phyloP scores from a whole-genome alignment of 2,797 vertebrate genomes.

The Parotocinclus haroldoi region DNA sequence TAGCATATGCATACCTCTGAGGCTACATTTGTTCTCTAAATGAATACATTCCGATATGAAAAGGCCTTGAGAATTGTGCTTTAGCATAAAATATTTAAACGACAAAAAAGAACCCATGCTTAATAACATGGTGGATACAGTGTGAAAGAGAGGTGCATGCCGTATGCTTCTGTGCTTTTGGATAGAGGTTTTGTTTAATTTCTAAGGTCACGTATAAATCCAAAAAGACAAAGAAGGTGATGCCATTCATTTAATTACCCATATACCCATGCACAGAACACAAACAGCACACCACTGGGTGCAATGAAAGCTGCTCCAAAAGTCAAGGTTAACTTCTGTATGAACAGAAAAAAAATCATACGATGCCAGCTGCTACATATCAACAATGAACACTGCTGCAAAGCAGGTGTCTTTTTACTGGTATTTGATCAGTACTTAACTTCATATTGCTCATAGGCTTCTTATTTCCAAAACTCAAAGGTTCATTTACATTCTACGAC shows the following conservation, averaged over 20 bases:
- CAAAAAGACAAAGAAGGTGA: not conserved
- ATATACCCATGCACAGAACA: slow-evolving; percentile 20
- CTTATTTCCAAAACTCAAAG: slow-evolving; percentile 7
- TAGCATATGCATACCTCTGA: too few species aligned
- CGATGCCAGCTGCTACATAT: slow-evolving; percentile 5
- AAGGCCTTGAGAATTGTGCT: too few species aligned
- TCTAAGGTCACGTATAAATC: too few species aligned
- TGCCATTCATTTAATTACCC: slow-evolving; percentile 27
- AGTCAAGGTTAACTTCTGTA: slow-evolving; percentile 30
- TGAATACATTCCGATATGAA: too few species aligned
- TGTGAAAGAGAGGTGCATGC: not conserved
- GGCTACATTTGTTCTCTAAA: too few species aligned
- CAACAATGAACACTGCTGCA: not conserved
- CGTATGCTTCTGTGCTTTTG: not conserved
- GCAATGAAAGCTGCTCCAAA: slow-evolving; percentile 17
- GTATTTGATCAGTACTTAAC: slow-evolving; percentile 12
- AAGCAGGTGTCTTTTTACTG: not conserved
- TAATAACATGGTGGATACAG: too few species aligned
- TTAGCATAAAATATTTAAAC: too few species aligned
- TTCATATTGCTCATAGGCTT: slow-evolving; percentile 15
- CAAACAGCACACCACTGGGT: slow-evolving; percentile 15
- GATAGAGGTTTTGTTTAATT: too few species aligned
- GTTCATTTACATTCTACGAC: slow-evolving; percentile 35
- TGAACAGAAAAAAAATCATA: slow-evolving; percentile 8
- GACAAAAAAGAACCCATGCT: too few species aligned